A percentile compares a stretch with the other conserved stretches of the same genome.
These are phyloP conservation scores for Triplophysa bombifrons DNA, from an alignment of 2,797 vertebrate genomes.

Conservation along the genomic window DNA sequence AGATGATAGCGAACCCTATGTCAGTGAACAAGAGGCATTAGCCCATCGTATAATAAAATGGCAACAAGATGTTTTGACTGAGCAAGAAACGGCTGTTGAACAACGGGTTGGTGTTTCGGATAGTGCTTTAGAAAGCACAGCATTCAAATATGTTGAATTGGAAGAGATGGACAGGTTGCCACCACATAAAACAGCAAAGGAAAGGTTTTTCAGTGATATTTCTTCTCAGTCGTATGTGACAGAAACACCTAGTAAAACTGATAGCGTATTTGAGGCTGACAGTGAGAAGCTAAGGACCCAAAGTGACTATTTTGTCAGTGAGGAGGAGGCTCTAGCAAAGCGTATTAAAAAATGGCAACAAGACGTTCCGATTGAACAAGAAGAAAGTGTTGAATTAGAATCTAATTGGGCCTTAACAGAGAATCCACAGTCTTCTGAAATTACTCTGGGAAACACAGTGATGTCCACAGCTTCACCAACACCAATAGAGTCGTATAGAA, in stretches of 20 bases:
- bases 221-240: slow-evolving; percentile 52
- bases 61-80: slow-evolving; percentile 78
- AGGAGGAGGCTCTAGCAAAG: slow-evolving; percentile 77
- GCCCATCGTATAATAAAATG: slow-evolving; percentile 79
- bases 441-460: slow-evolving; percentile 42
- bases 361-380: slow-evolving; percentile 73
- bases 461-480: slow-evolving; percentile 19
- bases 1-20: slow-evolving; percentile 70
- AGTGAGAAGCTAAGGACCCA: slow-evolving; percentile 72
- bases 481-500: slow-evolving; percentile 15
- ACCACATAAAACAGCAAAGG: slow-evolving; percentile 52
- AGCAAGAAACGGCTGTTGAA: slow-evolving; percentile 67
- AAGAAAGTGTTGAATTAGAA: slow-evolving; percentile 75
- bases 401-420: slow-evolving; percentile 72
- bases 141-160: slow-evolving; percentile 39
- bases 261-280: slow-evolving; percentile 29
- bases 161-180: slow-evolving; percentile 30
- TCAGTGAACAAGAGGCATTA: slow-evolving; percentile 77
- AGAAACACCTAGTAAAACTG: slow-evolving; percentile 37
- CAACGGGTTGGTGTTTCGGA: slow-evolving; percentile 56
- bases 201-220: slow-evolving; percentile 56
- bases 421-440: slow-evolving; percentile 41
- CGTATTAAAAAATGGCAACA: slow-evolving; percentile 79
- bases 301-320: slow-evolving; percentile 77
- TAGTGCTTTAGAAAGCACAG: slow-evolving; percentile 21